phyloP scores from a whole-genome alignment of 2,888 invertebrate genomes.

The Agrypnus murinus region DNA sequence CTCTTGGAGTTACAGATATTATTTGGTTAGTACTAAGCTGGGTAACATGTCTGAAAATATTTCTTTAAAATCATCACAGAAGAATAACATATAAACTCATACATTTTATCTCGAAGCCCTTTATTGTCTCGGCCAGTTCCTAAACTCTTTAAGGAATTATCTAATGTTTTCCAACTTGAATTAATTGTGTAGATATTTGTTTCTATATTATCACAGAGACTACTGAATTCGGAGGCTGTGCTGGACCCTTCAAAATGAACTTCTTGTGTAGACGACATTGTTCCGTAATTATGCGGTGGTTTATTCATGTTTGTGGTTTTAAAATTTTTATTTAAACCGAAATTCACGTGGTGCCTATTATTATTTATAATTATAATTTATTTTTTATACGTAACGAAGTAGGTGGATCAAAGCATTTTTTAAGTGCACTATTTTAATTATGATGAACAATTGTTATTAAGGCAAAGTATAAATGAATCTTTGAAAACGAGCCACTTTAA shows the following conservation, averaged over 20 bases:
- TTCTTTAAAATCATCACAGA: constrained; percentile 3
- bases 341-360: background rate
- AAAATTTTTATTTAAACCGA: background rate
- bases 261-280: constrained; percentile 73
- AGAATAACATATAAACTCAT: constrained; percentile 61
- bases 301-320: constrained; percentile 58
- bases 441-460: no score
- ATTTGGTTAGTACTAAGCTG: constrained; percentile 84
- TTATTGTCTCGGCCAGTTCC: constrained; percentile 85
- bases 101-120: constrained; percentile 79
- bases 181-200: constrained; percentile 87
- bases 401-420: no score
- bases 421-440: no score
- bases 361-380: background rate
- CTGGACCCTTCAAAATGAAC: constrained; percentile 80
- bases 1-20: constrained; percentile 82
- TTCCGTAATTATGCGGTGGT: constrained; percentile 66
- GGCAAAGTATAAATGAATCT: background rate
- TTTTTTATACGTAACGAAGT: no score
- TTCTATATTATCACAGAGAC: constrained; percentile 86
- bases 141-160: constrained; percentile 83
- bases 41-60: constrained; percentile 78
- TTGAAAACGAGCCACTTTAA: background rate
- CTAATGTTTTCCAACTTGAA: constrained; percentile 81
- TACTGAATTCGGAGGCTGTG: constrained; percentile 84